A percentile compares a stretch with the other conserved stretches of the same genome.
Conservation (phyloP, 2,888 invertebrate genomes). For the Pachycephus smyrnensis region DNA sequence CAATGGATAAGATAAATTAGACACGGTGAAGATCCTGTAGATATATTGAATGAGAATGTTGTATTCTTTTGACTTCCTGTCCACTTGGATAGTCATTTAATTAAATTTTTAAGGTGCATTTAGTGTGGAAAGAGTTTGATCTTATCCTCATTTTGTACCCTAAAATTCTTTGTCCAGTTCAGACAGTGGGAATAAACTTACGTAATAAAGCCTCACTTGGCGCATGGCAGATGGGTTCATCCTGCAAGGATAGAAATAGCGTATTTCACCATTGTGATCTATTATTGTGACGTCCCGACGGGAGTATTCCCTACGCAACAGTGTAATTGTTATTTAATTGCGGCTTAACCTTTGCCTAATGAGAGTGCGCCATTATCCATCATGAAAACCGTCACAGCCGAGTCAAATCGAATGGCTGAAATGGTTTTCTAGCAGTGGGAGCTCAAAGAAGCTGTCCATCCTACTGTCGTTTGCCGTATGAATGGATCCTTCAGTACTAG, state of each 20-base stretch:
- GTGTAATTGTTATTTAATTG: constrained; percentile 26
- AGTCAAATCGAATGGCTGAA: constrained; percentile 22
- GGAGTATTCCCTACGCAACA: background rate
- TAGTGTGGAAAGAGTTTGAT: background rate
- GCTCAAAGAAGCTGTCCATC: constrained; percentile 32
- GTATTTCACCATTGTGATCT: background rate
- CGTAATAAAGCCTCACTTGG: background rate
- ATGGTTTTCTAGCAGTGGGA: constrained; percentile 14
- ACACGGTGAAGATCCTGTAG: background rate
- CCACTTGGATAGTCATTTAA: background rate
- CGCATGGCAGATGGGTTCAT: background rate
- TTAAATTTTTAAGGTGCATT: background rate
- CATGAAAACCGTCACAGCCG: constrained; percentile 19
- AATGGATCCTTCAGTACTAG: constrained; percentile 27
- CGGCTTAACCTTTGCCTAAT: constrained; percentile 26
- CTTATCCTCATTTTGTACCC: background rate
- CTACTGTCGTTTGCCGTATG: constrained; percentile 28
- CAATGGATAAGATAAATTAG: background rate
- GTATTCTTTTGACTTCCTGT: background rate
- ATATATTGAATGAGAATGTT: background rate
- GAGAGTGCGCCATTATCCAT: constrained; percentile 20
- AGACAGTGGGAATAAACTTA: background rate
- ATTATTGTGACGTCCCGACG: background rate
- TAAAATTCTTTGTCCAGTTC: background rate
- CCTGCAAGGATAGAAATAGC: background rate